phyloP scores from a whole-genome alignment of 2,888 invertebrate species.

The Proisotoma minuta region DNA sequence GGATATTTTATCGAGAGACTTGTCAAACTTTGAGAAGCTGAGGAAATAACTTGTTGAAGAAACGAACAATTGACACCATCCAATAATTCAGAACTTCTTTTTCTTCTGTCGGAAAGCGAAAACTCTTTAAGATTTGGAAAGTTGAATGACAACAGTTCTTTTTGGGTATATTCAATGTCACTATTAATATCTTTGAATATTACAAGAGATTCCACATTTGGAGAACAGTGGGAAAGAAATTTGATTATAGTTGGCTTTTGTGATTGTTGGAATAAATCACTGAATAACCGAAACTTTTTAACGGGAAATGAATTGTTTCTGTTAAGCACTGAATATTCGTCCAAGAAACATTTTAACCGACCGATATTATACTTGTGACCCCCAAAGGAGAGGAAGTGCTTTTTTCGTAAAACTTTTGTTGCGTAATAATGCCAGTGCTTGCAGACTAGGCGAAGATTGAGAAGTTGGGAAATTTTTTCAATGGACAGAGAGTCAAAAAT shows the following conservation, averaged over 20 bases:
- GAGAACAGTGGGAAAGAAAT: conserved; percentile 22
- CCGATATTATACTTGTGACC: conserved; percentile 29
- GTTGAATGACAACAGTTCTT: conserved; percentile 2
- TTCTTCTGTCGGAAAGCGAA: conserved; percentile 25
- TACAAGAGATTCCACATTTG: conserved; percentile 24
- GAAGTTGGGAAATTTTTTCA: conserved; percentile 23
- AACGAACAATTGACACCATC: conserved; percentile 23
- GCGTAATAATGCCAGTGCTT: conserved; percentile 30
- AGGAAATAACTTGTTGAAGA: conserved; percentile 18
- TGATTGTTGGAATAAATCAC: conserved; percentile 26
- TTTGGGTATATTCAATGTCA: conserved; percentile 24
- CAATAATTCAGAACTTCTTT: conserved; percentile 20
- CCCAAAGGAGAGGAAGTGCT: conserved; percentile 28
- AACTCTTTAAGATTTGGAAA: conserved; percentile 22
- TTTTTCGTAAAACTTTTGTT: conserved; percentile 21
- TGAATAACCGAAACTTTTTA: conserved; percentile 27
- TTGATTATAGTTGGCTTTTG: conserved; percentile 20
- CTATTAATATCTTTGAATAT: conserved; percentile 33
- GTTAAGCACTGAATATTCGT: conserved; percentile 12
- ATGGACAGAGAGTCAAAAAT: conserved; percentile 25
- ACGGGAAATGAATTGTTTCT: conserved; percentile 17
- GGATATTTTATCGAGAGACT: conserved; percentile 29
- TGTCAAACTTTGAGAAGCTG: conserved; percentile 16
- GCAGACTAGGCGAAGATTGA: conserved; percentile 29
- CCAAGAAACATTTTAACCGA: conserved; percentile 28